phyloP scores from a whole-genome alignment of 2,888 invertebrate species.

The Galerucella nymphaeae region DNA sequence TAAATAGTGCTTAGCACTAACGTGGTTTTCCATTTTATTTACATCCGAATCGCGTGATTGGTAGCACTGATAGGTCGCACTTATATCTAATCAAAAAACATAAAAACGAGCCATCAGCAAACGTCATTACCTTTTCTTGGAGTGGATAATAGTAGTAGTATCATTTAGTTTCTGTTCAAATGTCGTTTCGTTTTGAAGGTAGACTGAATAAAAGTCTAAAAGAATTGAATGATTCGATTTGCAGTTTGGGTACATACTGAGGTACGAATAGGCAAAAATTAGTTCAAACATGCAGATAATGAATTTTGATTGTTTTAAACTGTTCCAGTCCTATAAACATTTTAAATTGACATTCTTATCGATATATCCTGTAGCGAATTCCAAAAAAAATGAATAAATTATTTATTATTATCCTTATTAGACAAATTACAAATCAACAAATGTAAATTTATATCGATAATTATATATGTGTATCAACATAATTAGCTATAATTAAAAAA shows the following conservation, averaged over 20 bases:
- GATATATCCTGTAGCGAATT: not conserved
- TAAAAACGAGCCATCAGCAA: slow-evolving; percentile 4
- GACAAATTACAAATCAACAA: not conserved
- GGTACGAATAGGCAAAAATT: too few species aligned
- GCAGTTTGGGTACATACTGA: too few species aligned
- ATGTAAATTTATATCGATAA: not conserved
- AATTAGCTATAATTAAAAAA: not conserved
- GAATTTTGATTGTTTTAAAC: not conserved
- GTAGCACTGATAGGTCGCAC: not conserved
- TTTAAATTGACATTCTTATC: not conserved
- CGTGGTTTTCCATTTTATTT: slow-evolving; percentile 9
- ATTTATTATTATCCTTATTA: not conserved
- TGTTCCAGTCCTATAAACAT: not conserved
- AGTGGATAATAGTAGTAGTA: not conserved
- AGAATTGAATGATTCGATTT: too few species aligned
- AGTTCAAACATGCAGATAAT: too few species aligned
- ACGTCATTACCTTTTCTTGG: slow-evolving; percentile 7
- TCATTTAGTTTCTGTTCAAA: too few species aligned
- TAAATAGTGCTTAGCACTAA: not conserved
- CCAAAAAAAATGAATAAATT: not conserved
- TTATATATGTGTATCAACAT: not conserved
- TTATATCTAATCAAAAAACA: slow-evolving; percentile 12
- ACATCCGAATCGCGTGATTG: not conserved
- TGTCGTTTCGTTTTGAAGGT: too few species aligned
- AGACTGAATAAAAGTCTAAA: too few species aligned